Base-by-base conservation (phyloP, 2,797 vertebrate genomes). In the Amblyopsis hoosieri region DNA sequence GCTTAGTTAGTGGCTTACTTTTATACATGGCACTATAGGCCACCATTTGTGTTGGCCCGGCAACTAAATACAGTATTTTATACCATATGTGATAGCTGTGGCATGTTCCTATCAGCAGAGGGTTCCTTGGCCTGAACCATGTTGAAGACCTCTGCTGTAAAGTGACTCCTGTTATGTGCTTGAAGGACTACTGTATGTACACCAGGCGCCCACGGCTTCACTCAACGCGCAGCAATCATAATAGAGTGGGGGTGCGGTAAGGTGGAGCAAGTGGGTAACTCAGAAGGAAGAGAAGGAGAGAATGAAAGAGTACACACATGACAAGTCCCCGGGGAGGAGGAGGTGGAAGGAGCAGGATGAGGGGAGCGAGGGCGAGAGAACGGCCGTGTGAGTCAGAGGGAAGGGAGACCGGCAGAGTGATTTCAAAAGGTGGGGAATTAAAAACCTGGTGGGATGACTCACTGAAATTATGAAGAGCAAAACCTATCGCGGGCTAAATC, bases 351-450 rank as follows among this genome's bases (percentile, higher is more conserved):
- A 23, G 23, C 23, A 23, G 2, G 23, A 23, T 23, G 23, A n/a
- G 8, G 5, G 47, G 23, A 37, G 74, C 59, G 69, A 61, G 13
- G 64, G 23, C n/a, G 54, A 42, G 47, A 55, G 64, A 62, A 68
- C 54, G 47, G 37, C 29, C 12, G 23, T 14, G 33, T 77, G 68
- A 76, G 62, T 73, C 54, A 79, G 29, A 69, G 58, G 49, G 12
- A 2, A 11, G 10, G 29, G 3, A 29, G 60, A 42, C 37, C 7
- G 37, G 45, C 31, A 0, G 2, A 0, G n/a, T 60, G 62, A 74
- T 29, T 71, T 31, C 15, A 47, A 17, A 53, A 48, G 58, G 29
- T 23, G 31, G 54, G 57, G 14, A 50, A 69, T 47, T n/a, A 14
- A 12, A 69, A 15, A 60, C 14, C 10, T 10, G n/a, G 52, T 31